Evolutionary conservation across 2,888 invertebrate species (phyloP), one percentile per base, ranked within the genome.

Genomic region (Mesopsocus fuscifrons): DNA sequence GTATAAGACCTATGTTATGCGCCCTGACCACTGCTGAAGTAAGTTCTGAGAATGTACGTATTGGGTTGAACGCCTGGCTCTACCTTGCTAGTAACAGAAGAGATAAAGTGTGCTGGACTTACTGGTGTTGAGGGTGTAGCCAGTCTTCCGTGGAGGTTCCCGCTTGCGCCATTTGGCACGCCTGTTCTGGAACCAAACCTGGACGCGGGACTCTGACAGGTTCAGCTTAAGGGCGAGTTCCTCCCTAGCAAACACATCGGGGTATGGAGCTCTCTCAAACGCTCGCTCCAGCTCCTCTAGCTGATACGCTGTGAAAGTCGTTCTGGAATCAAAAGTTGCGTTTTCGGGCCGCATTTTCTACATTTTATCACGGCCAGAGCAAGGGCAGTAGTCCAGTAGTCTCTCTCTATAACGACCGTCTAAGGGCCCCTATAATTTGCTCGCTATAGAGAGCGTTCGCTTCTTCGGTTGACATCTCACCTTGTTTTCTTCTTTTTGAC

Each of bases 291-390:
- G 61, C 55, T 92, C 89, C 58, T 92, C 91, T 47, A 94, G 64
- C 59, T 94, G 94, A 57, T 85, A 91, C 0, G 91, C 88, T 3
- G 92, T 92, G 57, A 94, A 94, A 4, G 94, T 94, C 2, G 94
- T 94, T 62, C 94, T 92, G 67, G 3, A 61, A 63, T 53, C 49
- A 59, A 58, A 51, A 23, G 46, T 45, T 41, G 45, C 18, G 13
- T 16, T 13, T 8, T 38, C n/a, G n/a, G n/a, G n/a, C n/a, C n/a
- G n/a, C n/a, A 16, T 18, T 3, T 18, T 3, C 2, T 16, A 9
- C 34, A 8, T 9, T 17, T 9, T 5, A 20, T n/a, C 17, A 3
- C 34, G 34, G 34, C 17, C 34, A 15, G 31, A 13, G 31, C 31
- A n/a, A n/a, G 31, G 31, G 34, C 11, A 6, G 34, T 16, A 18